Conservation (phyloP, 2,113 vertebrate species). For the Cacatua alba region DNA sequence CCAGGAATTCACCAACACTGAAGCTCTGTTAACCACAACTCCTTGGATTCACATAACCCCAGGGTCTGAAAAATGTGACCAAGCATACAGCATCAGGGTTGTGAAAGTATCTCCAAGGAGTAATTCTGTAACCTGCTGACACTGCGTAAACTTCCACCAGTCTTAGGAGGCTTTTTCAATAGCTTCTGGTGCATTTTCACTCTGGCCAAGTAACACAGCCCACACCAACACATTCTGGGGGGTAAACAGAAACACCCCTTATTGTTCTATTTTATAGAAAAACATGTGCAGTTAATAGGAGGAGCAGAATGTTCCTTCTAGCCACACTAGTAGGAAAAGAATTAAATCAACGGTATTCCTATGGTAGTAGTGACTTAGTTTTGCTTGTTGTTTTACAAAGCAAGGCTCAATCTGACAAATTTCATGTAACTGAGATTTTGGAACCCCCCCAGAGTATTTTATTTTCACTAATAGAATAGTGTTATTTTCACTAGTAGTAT, state of each 20-base stretch:
- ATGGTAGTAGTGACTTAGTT: neutral
- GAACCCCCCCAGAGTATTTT: neutral
- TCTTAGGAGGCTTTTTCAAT: neutral
- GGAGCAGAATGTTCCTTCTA: neutral
- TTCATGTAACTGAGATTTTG: neutral
- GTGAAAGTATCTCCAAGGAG: neutral
- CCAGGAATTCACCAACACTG: neutral
- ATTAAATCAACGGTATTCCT: neutral
- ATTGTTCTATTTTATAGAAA: neutral
- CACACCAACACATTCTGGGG: neutral
- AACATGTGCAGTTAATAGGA: rapidly evolving
- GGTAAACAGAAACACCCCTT: neutral
- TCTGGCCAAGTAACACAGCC: neutral
- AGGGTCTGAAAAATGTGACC: neutral
- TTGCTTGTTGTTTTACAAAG: neutral
- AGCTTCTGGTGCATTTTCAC: neutral
- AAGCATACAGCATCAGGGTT: neutral
- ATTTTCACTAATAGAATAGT: neutral
- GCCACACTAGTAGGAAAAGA: neutral
- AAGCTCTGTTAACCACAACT: neutral
- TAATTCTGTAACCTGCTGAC: neutral
- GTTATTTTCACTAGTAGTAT: no score
- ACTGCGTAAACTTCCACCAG: neutral
- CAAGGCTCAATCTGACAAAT: neutral
- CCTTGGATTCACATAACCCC: neutral